A percentile compares a stretch with the other conserved stretches of the same genome.
These are phyloP conservation scores for Salpingus planirostris DNA, from an alignment of 2,888 invertebrate genomes.

Conservation along the genomic window DNA sequence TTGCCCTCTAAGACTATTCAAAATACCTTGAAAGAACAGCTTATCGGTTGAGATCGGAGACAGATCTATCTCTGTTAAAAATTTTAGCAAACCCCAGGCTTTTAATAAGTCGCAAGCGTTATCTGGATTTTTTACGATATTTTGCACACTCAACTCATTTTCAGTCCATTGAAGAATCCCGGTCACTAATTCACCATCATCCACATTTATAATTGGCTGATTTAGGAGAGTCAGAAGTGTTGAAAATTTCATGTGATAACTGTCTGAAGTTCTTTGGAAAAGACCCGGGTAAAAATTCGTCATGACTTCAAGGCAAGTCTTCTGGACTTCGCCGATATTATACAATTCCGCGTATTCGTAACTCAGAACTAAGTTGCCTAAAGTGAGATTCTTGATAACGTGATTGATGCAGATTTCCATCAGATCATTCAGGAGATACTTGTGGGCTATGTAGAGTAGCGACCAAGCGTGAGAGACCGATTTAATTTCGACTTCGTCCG, in stretches of 20 bases:
- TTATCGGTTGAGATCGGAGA: neutral
- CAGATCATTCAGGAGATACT: constrained; percentile 52
- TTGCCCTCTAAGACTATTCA: too few relatives aligned
- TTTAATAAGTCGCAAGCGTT: too few relatives aligned
- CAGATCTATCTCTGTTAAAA: neutral
- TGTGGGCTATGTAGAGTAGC: constrained; percentile 55
- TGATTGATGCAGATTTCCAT: constrained; percentile 46
- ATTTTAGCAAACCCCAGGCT: constrained; percentile 13
- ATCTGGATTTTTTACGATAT: constrained; percentile 17
- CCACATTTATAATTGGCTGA: constrained; percentile 45
- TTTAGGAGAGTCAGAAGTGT: constrained; percentile 47
- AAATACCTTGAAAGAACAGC: too few relatives aligned
- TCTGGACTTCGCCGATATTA: constrained; percentile 45
- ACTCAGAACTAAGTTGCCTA: constrained; percentile 50
- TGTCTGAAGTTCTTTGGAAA: constrained; percentile 35
- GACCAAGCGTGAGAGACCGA: constrained; percentile 53
- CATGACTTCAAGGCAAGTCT: constrained; percentile 47
- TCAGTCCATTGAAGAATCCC: constrained; percentile 49
- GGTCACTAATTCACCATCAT: constrained; percentile 47
- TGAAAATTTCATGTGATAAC: constrained; percentile 44
- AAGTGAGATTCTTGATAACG: constrained; percentile 47
- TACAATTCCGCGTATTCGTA: constrained; percentile 55
- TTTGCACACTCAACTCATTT: constrained; percentile 32
- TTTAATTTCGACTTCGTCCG: constrained; percentile 47
- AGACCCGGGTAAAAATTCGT: constrained; percentile 48